Evolutionary conservation across 2,888 invertebrate species (phyloP), one percentile per base, ranked within the genome.

Genomic region (Carterocephalus palaemon): DNA sequence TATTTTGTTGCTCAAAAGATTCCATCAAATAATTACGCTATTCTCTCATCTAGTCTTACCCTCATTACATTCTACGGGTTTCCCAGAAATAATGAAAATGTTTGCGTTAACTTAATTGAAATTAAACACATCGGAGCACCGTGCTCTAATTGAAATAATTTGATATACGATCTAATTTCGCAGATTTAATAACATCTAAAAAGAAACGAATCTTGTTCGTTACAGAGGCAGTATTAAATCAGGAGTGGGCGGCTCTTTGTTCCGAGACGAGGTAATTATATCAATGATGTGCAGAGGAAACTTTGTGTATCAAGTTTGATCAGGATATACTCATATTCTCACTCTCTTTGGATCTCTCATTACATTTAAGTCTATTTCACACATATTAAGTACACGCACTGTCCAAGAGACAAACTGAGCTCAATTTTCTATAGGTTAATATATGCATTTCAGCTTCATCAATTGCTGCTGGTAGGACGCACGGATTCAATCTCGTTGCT

Each of bases 81-180:
- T 29, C 31, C 31, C 12, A 10, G 45, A 37, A 31, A 45, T 37
- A 45, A 31, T 37, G 42, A 36, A 42, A 49, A 52, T 51, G 49
- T 49, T 49, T 49, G 40, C 48, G 36, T 49, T 51, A 49, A 46
- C 43, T 47, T 47, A 46, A 46, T 49, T 49, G 38, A 46, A 49
- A 49, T 46, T 38, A 46, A 49, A 49, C 46, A 49, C 43, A 39
- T 38, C 26, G 31, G n/a, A 37, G 23, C 60, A 62, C 54, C 52
- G 59, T 62, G 63, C 62, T 59, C 62, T 62, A 72, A 71, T 74
- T 74, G 68, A 67, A 75, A 74, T 75, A 75, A 76, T 74, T 76
- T 75, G 56, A 45, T 37, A 31, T 45, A 45, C 43, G 43, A 37
- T 24, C 36, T 45, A 37, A 45, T 45, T 45, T 45, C 8, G 29